phyloP scores from a whole-genome alignment of 2,888 invertebrate species.

The Drosophila gaucha region DNA sequence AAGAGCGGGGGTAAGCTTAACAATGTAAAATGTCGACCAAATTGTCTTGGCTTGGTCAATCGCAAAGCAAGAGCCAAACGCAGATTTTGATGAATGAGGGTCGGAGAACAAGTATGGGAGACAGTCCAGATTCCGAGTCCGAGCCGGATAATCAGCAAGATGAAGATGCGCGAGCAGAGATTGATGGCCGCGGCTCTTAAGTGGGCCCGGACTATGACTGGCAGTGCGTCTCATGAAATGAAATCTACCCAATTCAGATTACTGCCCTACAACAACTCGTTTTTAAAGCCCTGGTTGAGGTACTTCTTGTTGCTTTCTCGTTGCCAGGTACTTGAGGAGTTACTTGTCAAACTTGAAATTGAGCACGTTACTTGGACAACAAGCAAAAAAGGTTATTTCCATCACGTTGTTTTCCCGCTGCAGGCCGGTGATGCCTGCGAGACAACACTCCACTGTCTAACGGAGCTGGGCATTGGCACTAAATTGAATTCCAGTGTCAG shows the following conservation, averaged over 20 bases:
- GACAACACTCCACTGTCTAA: conserved; percentile 90
- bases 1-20: not conserved
- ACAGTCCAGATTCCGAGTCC: conserved; percentile 15
- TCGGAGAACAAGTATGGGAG: conserved; percentile 18
- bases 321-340: conserved; percentile 88
- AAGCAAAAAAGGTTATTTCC: conserved; percentile 89
- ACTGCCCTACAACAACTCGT: conserved; percentile 27
- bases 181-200: conserved; percentile 40
- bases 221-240: not conserved
- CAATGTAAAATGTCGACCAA: conserved; percentile 47
- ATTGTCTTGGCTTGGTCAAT: conserved; percentile 53
- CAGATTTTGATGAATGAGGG: conserved; percentile 73
- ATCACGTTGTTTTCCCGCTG: conserved; percentile 89
- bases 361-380: conserved; percentile 90
- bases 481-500: conserved; percentile 90
- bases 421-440: conserved; percentile 90
- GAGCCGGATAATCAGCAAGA: conserved; percentile 31
- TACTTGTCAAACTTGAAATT: conserved; percentile 88
- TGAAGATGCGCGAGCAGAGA: conserved; percentile 35
- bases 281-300: conserved; percentile 22
- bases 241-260: conserved; percentile 47
- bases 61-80: conserved; percentile 20
- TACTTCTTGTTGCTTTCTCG: conserved; percentile 20
- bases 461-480: conserved; percentile 89
- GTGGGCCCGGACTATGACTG: not conserved